phyloP scores from a whole-genome alignment of 2,797 vertebrate genomes.

The Melanotaenia nigrans region DNA sequence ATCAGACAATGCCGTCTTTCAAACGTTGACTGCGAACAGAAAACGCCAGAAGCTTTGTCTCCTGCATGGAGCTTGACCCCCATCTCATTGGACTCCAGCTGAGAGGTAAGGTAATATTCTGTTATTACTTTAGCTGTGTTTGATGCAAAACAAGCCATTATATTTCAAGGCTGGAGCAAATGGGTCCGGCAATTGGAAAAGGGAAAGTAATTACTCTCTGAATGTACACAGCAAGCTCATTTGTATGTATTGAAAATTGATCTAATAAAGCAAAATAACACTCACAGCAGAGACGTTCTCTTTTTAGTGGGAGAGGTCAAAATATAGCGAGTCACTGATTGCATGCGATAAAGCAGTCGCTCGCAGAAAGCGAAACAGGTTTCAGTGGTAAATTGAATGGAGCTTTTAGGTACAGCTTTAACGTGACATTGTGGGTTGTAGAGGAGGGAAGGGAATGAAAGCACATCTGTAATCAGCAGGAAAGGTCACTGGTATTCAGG shows the following conservation, averaged over 20 bases:
- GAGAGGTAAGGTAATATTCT: slow-evolving; percentile 70
- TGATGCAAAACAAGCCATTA: slow-evolving; percentile 67
- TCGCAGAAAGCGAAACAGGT: slow-evolving; percentile 7
- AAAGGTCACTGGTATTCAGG: slow-evolving; percentile 14
- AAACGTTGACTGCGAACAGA: slow-evolving; percentile 14
- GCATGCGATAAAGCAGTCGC: neutral
- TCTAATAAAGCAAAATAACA: slow-evolving; percentile 64
- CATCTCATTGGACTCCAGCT: slow-evolving; percentile 46
- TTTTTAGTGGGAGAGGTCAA: slow-evolving; percentile 47
- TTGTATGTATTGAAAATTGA: slow-evolving; percentile 59
- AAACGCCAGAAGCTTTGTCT: slow-evolving; percentile 50
- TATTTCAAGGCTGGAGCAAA: slow-evolving; percentile 54
- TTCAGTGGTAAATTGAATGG: slow-evolving; percentile 6
- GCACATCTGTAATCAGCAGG: slow-evolving; percentile 20
- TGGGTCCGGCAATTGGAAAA: slow-evolving; percentile 65
- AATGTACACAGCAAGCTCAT: slow-evolving; percentile 56
- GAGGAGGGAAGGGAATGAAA: slow-evolving; percentile 15
- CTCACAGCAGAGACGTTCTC: slow-evolving; percentile 37
- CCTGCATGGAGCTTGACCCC: slow-evolving; percentile 52
- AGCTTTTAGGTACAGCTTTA: slow-evolving; percentile 12
- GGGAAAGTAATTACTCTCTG: slow-evolving; percentile 63
- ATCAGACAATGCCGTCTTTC: slow-evolving; percentile 39
- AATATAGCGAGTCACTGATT: slow-evolving; percentile 19
- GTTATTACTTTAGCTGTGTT: slow-evolving; percentile 66
- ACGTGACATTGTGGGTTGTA: slow-evolving; percentile 12